Evolutionary conservation across 1,140 invertebrate species (phyloP), one percentile per base, ranked within the genome.

Genomic region (Batillaria attramentaria): DNA sequence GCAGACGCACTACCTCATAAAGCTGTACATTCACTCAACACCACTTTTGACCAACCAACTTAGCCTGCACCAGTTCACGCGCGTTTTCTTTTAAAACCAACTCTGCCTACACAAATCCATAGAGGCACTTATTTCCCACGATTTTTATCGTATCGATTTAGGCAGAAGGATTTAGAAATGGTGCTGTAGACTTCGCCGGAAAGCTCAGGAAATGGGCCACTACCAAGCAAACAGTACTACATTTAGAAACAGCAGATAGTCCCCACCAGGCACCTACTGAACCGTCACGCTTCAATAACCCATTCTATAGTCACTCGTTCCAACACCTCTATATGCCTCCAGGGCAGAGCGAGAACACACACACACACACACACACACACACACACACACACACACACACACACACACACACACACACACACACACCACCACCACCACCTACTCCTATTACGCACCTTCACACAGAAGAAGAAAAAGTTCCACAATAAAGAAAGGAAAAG

Each of bases 81-180:
- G n/a, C n/a, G n/a, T n/a, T n/a, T n/a, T n/a, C n/a, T n/a, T n/a
- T n/a, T n/a, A n/a, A n/a, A n/a, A n/a, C n/a, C n/a, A n/a, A n/a
- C n/a, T n/a, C n/a, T n/a, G n/a, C n/a, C n/a, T n/a, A n/a, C n/a
- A n/a, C n/a, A n/a, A n/a, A n/a, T n/a, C 43, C 5, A 33, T 18
- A 50, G 41, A 37, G 41, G 31, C 69, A 62, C 46, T 54, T 41
- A 72, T n/a, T 70, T 2, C 39, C 16, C n/a, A 28, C 77, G 41
- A 69, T 43, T 28, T 57, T 60, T 50, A 70, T 35, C 42, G 60
- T 78, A 28, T 54, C n/a, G 6, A 42, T 35, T 31, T 8, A 16
- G 3, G 28, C 39, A 24, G 13, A 43, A 5, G n/a, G 20, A 43
- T 28, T 43, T 28, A 28, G 8, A 68, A 35, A 31, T 24, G 43